Percentiles rank a stretch among this genome's conserved stretches.
Evolutionary conservation across 2,888 invertebrate species (phyloP).

Genomic region (Hololepta plana): DNA sequence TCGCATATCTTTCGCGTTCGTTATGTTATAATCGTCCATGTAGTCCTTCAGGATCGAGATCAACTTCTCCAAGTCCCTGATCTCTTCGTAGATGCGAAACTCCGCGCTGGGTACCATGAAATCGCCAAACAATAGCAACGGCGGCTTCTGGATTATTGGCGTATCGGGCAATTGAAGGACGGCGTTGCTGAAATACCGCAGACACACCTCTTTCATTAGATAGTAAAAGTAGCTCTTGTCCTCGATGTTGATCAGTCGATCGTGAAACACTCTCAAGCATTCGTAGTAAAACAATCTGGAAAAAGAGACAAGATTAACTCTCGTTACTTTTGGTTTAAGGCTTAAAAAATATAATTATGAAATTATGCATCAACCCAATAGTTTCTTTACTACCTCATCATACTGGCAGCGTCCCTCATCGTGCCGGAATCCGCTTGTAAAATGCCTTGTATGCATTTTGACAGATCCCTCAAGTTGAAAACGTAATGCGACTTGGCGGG

Average conservation of each 20-base stretch:
- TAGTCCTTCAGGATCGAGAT: slow-evolving; percentile 43
- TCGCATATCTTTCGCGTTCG: slow-evolving; percentile 60
- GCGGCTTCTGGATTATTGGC: slow-evolving; percentile 38
- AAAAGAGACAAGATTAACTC: slow-evolving; percentile 6
- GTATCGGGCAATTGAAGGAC: slow-evolving; percentile 42
- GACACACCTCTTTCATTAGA: slow-evolving; percentile 48
- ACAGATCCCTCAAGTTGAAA: slow-evolving; percentile 79
- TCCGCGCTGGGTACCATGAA: slow-evolving; percentile 61
- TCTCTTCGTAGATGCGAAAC: slow-evolving; percentile 67
- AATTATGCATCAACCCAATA: slow-evolving; percentile 3
- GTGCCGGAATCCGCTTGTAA: slow-evolving; percentile 59
- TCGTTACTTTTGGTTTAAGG: not conserved
- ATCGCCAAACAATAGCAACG: slow-evolving; percentile 66
- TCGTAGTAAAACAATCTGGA: slow-evolving; percentile 79
- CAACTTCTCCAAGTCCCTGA: slow-evolving; percentile 52
- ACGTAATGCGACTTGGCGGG: slow-evolving; percentile 86
- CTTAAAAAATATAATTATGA: slow-evolving; percentile 3
- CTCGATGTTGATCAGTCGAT: slow-evolving; percentile 63
- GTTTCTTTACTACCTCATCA: slow-evolving; percentile 36
- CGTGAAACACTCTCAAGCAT: slow-evolving; percentile 80
- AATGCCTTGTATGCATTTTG: slow-evolving; percentile 81
- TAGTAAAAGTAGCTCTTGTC: slow-evolving; percentile 68
- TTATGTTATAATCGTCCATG: slow-evolving; percentile 66
- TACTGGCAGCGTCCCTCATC: slow-evolving; percentile 43
- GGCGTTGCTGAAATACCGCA: slow-evolving; percentile 39